These are phyloP conservation scores for Bambusicola thoracicus DNA, from an alignment of 2,113 vertebrate species.

Conservation along the genomic window DNA sequence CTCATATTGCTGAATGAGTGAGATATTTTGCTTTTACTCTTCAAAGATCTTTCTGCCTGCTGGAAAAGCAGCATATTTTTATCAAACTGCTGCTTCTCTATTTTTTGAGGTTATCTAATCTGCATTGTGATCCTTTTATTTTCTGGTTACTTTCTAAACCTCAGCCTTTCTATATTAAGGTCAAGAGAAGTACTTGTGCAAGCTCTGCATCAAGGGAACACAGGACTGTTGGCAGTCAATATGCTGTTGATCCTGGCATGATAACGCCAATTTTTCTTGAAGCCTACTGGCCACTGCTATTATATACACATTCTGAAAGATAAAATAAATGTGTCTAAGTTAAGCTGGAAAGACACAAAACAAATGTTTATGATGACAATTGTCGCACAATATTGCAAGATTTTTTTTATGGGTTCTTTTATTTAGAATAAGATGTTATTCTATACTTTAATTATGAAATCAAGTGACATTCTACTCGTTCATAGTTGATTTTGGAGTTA, in stretches of 20 bases:
- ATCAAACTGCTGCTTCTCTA: neutral
- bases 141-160: neutral
- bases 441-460: neutral
- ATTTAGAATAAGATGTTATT: neutral
- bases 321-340: neutral
- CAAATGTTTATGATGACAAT: neutral
- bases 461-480: neutral
- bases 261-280: neutral
- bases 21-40: neutral
- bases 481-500: neutral
- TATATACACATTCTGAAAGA: neutral
- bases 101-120: neutral
- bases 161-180: neutral
- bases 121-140: neutral
- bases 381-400: neutral
- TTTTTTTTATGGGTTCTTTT: neutral
- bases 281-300: neutral
- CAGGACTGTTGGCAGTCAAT: neutral
- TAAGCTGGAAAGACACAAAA: neutral
- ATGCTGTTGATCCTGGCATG: neutral
- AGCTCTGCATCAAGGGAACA: rapidly evolving
- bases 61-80: neutral
- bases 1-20: neutral
- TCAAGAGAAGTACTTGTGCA: neutral
- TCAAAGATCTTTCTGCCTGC: neutral